phyloP scores from a whole-genome alignment of 2,113 vertebrate species.

The Caranx ignobilis region DNA sequence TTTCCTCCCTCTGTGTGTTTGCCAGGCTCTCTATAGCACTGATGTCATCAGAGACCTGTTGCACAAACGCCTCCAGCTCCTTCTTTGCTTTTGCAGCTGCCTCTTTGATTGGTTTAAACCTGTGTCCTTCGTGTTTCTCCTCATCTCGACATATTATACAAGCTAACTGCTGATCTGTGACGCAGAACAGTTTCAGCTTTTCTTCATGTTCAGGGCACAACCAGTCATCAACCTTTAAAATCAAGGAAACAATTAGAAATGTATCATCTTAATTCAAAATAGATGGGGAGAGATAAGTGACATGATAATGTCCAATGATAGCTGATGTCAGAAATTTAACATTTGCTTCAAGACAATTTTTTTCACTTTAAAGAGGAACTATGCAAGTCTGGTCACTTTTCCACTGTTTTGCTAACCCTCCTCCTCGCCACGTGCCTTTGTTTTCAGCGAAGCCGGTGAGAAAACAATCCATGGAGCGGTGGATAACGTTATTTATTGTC shows the following conservation, averaged over 20 bases:
- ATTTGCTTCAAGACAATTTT: too few species aligned
- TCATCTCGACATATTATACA: slow-evolving; percentile 75
- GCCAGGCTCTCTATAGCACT: not conserved
- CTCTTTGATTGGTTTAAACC: slow-evolving; percentile 71
- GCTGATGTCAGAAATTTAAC: too few species aligned
- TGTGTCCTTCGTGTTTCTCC: slow-evolving; percentile 63
- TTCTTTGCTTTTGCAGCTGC: slow-evolving; percentile 48
- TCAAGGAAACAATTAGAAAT: not conserved
- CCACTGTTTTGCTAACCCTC: too few species aligned
- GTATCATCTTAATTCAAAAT: too few species aligned
- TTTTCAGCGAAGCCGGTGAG: too few species aligned
- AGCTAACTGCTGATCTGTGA: slow-evolving; percentile 69
- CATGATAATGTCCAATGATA: too few species aligned
- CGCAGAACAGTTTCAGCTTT: slow-evolving; percentile 74
- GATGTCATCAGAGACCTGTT: slow-evolving; percentile 38
- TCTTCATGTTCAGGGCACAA: slow-evolving; percentile 73
- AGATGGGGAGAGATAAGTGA: too few species aligned
- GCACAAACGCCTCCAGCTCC: slow-evolving; percentile 28
- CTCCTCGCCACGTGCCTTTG: too few species aligned
- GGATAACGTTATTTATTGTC: too few species aligned
- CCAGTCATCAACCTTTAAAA: slow-evolving; percentile 9
- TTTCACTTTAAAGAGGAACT: too few species aligned
- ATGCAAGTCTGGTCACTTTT: too few species aligned
- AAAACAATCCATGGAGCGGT: too few species aligned
- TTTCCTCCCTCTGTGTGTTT: slow-evolving; percentile 49